A percentile compares a stretch with the other conserved stretches of the same genome.
Evolutionary conservation across 2,113 vertebrate species (phyloP).

Genomic region (Alosa alosa): DNA sequence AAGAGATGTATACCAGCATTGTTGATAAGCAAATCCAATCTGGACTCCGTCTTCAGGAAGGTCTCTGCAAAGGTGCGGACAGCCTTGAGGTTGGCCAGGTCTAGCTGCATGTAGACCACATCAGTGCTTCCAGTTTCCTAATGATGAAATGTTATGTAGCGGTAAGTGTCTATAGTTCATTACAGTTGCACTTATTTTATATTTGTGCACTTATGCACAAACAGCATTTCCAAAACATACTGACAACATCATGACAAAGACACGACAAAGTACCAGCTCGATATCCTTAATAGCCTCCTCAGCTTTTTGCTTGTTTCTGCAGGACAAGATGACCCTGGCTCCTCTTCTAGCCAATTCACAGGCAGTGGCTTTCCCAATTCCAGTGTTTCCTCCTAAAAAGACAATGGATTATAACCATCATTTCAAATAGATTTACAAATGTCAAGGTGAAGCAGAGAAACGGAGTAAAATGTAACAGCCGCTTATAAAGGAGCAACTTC

Average conservation of each 20-base stretch:
- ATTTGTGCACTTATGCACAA: too few species aligned
- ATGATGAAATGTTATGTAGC: neutral
- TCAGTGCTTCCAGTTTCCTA: conserved; percentile 62
- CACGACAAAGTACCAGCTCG: conserved; percentile 39
- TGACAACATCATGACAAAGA: neutral
- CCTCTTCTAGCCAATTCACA: conserved; percentile 72
- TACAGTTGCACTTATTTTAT: neutral
- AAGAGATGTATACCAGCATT: conserved; percentile 58
- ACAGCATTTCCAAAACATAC: neutral
- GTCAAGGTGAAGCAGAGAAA: neutral
- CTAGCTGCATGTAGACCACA: conserved; percentile 57
- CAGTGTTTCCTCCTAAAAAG: conserved; percentile 62
- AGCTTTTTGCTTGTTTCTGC: conserved; percentile 72
- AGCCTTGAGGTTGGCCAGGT: conserved; percentile 59
- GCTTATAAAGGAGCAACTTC: neutral
- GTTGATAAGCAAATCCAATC: conserved; percentile 67
- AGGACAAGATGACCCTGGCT: conserved; percentile 81
- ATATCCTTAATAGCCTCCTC: conserved; percentile 75
- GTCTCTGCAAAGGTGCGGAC: conserved; percentile 51
- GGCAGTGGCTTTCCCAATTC: conserved; percentile 69
- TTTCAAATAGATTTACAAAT: neutral
- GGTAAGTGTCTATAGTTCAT: neutral
- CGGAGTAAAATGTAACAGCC: neutral
- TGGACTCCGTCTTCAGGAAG: conserved; percentile 51
- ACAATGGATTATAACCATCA: neutral